Evolutionary conservation across 2,888 invertebrate genomes (phyloP).

Genomic region (Cryptophagus acutangulus): DNA sequence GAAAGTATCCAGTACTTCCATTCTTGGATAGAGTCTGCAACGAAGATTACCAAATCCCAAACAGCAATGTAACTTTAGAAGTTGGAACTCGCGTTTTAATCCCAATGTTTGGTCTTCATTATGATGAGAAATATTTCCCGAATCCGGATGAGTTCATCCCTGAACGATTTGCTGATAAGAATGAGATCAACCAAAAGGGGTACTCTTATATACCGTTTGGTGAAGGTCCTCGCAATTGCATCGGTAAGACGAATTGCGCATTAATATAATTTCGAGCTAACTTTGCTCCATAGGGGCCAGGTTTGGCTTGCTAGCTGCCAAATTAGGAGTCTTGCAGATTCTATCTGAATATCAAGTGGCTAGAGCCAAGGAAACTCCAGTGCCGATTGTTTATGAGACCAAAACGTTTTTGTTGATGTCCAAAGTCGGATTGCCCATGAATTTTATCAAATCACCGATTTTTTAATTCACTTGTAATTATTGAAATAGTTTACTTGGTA

Average conservation of each 20-base stretch:
- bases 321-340: constrained; percentile 24
- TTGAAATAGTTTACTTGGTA: too few relatives aligned
- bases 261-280: constrained; percentile 4
- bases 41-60: constrained; percentile 34
- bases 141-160: constrained; percentile 34
- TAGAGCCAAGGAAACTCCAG: constrained; percentile 17
- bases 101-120: constrained; percentile 30
- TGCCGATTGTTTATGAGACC: constrained; percentile 21
- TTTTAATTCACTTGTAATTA: neutral
- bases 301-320: constrained; percentile 26
- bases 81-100: constrained; percentile 43
- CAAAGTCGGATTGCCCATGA: constrained; percentile 18
- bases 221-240: constrained; percentile 33
- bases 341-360: constrained; percentile 25
- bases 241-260: constrained; percentile 26
- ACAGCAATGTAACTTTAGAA: constrained; percentile 32
- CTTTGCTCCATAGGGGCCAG: constrained; percentile 26
- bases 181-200: constrained; percentile 22
- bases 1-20: constrained; percentile 45
- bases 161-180: constrained; percentile 32
- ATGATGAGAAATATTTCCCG: constrained; percentile 34
- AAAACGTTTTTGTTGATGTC: constrained; percentile 24
- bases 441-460: constrained; percentile 11
- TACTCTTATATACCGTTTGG: constrained; percentile 35
- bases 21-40: constrained; percentile 36